These are phyloP conservation scores for Alosa sapidissima DNA, from an alignment of 2,797 vertebrate genomes.

Conservation along the genomic window DNA sequence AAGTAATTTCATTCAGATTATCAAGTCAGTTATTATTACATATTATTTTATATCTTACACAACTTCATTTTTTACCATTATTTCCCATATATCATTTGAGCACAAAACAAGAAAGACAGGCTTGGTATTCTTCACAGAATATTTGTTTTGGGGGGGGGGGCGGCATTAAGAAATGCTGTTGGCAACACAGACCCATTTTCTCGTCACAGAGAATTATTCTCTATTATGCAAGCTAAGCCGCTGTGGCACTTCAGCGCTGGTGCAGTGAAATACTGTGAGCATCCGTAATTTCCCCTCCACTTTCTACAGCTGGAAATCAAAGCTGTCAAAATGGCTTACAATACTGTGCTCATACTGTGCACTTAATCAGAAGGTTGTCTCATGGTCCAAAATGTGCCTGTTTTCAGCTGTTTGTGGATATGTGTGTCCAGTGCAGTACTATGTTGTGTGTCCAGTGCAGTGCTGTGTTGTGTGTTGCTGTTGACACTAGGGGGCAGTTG, in stretches of 20 bases:
- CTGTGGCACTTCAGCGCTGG: background rate
- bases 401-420: background rate
- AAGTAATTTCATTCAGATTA: no score
- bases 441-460: background rate
- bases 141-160: background rate
- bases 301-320: background rate
- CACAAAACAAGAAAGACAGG: background rate
- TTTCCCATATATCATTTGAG: background rate
- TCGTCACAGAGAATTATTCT: background rate
- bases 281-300: background rate
- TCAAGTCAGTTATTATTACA: background rate
- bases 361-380: background rate
- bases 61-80: no score
- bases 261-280: background rate
- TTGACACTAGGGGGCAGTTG: constrained; percentile 41
- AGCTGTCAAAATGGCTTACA: background rate
- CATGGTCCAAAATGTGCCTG: background rate
- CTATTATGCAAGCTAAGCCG: background rate
- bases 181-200: background rate
- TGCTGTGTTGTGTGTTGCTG: constrained; percentile 17
- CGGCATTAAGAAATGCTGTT: background rate
- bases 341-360: background rate
- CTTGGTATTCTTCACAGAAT: background rate
- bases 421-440: background rate
- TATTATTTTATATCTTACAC: constrained; percentile 17